Evolutionary conservation across 1,140 invertebrate species (phyloP).

Genomic region (Phymorhynchus buccinoides): DNA sequence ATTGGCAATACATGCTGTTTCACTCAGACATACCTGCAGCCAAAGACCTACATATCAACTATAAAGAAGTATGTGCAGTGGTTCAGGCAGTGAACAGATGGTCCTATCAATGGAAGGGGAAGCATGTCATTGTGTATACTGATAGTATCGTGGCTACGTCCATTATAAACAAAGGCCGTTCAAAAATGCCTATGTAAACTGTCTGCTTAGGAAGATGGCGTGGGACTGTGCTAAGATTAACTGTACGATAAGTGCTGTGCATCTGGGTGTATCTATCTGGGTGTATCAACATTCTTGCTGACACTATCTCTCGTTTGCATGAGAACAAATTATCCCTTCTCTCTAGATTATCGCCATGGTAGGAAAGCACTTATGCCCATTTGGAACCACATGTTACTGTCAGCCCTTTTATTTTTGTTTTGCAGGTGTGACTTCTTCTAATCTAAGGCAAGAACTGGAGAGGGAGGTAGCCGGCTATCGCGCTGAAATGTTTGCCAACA

Average conservation of each 20-base stretch:
- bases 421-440: not conserved
- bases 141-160: not conserved
- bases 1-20: not conserved
- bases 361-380: not conserved
- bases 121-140: not conserved
- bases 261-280: not conserved
- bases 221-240: not conserved
- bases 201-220: not conserved
- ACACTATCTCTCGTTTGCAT: conserved; percentile 3
- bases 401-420: not conserved
- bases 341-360: not conserved
- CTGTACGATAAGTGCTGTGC: not conserved
- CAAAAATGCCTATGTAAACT: not conserved
- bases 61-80: conserved; percentile 14
- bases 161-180: not conserved
- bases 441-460: not conserved
- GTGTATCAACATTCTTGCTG: not conserved
- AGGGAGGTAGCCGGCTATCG: not conserved
- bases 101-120: not conserved
- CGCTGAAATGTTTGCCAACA: not conserved
- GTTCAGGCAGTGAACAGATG: not conserved
- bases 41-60: not conserved
- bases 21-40: not conserved
- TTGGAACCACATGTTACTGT: not conserved
- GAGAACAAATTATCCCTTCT: not conserved